Evolutionary conservation across 2,888 invertebrate species (phyloP).

Genomic region (Celastrina argiolus): DNA sequence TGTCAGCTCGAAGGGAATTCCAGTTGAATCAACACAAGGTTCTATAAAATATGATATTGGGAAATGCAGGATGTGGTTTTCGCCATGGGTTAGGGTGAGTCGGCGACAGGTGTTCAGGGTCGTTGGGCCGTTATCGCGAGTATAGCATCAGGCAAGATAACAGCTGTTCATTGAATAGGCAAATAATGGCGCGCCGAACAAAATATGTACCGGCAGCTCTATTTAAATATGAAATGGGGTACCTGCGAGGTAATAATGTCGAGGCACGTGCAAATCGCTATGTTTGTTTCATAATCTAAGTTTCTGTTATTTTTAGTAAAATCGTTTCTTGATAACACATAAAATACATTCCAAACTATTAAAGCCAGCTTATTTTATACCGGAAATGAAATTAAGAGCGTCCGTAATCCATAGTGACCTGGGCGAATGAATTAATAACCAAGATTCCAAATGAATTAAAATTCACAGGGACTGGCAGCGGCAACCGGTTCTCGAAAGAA

Average conservation of each 20-base stretch:
- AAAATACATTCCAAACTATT: no score
- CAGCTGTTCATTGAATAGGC: constrained; percentile 15
- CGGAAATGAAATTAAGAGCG: neutral
- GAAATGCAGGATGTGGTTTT: constrained; percentile 6
- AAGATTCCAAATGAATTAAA: constrained; percentile 2
- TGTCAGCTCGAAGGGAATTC: neutral
- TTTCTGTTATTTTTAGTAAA: neutral
- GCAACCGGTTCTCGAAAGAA: neutral
- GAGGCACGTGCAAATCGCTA: neutral
- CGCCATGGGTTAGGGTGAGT: constrained; percentile 8
- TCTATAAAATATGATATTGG: neutral
- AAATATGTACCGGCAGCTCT: neutral
- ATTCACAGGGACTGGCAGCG: neutral
- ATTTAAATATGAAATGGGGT: neutral
- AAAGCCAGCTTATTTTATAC: neutral
- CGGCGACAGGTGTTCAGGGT: constrained; percentile 10
- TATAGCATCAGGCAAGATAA: neutral
- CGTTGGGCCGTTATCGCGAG: neutral
- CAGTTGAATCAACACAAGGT: neutral
- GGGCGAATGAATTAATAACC: neutral
- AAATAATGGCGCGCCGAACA: neutral
- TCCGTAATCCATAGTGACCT: neutral
- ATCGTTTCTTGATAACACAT: no score
- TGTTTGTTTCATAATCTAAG: neutral
- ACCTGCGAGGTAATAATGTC: neutral